Base-by-base conservation (phyloP, 2,888 invertebrate genomes). In the Actias luna region DNA sequence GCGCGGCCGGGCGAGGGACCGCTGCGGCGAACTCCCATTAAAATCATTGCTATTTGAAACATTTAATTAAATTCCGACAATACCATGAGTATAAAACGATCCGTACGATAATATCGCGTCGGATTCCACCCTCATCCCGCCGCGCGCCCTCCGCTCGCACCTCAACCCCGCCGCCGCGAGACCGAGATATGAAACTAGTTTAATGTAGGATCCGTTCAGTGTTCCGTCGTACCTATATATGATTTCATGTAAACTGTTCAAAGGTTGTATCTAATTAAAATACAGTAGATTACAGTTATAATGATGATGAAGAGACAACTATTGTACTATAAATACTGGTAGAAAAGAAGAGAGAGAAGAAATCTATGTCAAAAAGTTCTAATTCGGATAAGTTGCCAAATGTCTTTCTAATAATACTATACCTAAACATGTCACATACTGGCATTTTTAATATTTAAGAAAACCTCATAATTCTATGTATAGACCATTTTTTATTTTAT, bases 61-160 rank as follows among this genome's bases (percentile, higher is more conserved):
- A 58, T 58, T 61, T 61, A 61, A 61, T 61, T 61, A 61, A 61
- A 61, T 61, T 61, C 61, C 31, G 52, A 52, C 52, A 52, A 52
- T 52, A 52, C 27, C 27, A 52, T 14, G 52, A 52, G 52, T 52
- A 52, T 52, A 52, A 52, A 25, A n/a, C 52, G 52, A 52, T 29
- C 25, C 27, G 16, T 29, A 29, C 27, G 52, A 52, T 52, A 12
- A 4, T 52, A 52, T 52, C 52, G 16, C 52, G 52, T 25, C 52
- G 52, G 29, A 52, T 27, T 52, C 52, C 52, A 52, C 52, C 52
- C 52, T 29, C 27, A 27, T 29, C 16, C 52, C 52, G 18, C 18
- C 52, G 5, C 52, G n/a, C 22, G 18, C 8, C 18, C 33, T 33
- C 33, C 7, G 0, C 52, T 16, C 29, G 14, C 52, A 4, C 52